Base-by-base conservation (phyloP, 2,113 vertebrate genomes). In the Cardinalis cardinalis region DNA sequence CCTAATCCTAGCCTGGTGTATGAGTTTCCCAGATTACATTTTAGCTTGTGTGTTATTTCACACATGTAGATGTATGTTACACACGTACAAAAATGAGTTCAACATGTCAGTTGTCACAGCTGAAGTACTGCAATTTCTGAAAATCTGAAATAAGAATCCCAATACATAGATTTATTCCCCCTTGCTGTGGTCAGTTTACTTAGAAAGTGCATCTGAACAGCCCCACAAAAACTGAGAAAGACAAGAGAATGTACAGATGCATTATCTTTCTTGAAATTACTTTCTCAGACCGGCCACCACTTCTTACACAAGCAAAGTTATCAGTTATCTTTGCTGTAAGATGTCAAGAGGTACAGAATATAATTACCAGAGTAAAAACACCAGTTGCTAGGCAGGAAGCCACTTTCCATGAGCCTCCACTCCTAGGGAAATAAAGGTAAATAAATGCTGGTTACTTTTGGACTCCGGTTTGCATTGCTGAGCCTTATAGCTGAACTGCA, bases 401-500 rank as follows among this genome's bases (percentile, higher is more conserved):
- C 53, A 70, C 26, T 26, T 36, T 52, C n/a, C 12, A 4, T 15
- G 19, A 36, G 56, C n/a, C 23, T 58, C 56, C 16, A 36, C 9
- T 61, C n/a, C 21, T 1, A 69, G 8, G 6, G 23, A 78, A 88
- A 86, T 14, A 84, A 71, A 64, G 14, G 53, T 4, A 75, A 76
- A 61, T 64, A 76, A 52, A 55, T 4, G 15, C 38, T 81, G 10
- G 12, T n/a, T 29, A 12, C 40, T 71, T 82, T 15, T 52, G 56
- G 64, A 44, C 14, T 48, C 4, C 0, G 3, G 10, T 52, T 83
- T 61, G 15, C 28, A 25, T 11, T 56, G 18, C 21, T 34, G 34
- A 79, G n/a, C 21, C 36, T 66, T 1, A 0, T 0, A 63, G 46
- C 11, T 32, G 51, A 76, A 49, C 17, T 55, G 52, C 52, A 53